A percentile compares a stretch with the other conserved stretches of the same genome.
phyloP scores from a whole-genome alignment of 2,797 vertebrate species.

The Syngnathus rostellatus region DNA sequence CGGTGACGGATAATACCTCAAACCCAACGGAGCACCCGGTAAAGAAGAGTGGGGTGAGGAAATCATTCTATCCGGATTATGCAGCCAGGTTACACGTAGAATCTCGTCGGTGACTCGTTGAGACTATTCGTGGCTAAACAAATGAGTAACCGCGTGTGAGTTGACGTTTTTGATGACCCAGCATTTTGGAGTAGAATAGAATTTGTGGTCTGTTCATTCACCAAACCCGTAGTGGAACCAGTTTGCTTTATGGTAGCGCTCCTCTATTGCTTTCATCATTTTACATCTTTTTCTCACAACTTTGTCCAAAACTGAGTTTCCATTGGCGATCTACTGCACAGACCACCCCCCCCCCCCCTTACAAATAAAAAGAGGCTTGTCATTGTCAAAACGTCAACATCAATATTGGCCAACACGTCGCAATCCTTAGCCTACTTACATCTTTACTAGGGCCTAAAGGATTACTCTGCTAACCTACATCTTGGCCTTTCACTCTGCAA shows the following conservation, averaged over 20 bases:
- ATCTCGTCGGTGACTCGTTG: not conserved
- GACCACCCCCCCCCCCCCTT: too few species aligned
- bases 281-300: not conserved
- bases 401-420: slow-evolving; percentile 7
- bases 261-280: not conserved
- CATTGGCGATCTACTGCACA: not conserved
- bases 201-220: slow-evolving; percentile 16
- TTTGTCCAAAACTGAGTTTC: not conserved
- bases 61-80: slow-evolving; percentile 32
- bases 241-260: not conserved
- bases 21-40: slow-evolving; percentile 24
- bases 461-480: slow-evolving; percentile 72
- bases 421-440: slow-evolving; percentile 55
- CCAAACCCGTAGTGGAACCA: slow-evolving; percentile 13
- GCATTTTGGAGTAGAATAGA: slow-evolving; percentile 14
- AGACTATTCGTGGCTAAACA: not conserved
- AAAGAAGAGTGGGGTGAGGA: slow-evolving; percentile 47
- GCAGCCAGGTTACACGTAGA: slow-evolving; percentile 38
- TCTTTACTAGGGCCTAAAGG: slow-evolving; percentile 54
- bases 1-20: slow-evolving; percentile 28
- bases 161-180: slow-evolving; percentile 9
- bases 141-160: not conserved
- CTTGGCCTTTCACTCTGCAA: slow-evolving; percentile 31
- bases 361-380: not conserved
- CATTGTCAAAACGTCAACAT: slow-evolving; percentile 5